Evolutionary conservation across 2,797 vertebrate genomes (phyloP).

Genomic region (Cryptoprocta ferox): DNA sequence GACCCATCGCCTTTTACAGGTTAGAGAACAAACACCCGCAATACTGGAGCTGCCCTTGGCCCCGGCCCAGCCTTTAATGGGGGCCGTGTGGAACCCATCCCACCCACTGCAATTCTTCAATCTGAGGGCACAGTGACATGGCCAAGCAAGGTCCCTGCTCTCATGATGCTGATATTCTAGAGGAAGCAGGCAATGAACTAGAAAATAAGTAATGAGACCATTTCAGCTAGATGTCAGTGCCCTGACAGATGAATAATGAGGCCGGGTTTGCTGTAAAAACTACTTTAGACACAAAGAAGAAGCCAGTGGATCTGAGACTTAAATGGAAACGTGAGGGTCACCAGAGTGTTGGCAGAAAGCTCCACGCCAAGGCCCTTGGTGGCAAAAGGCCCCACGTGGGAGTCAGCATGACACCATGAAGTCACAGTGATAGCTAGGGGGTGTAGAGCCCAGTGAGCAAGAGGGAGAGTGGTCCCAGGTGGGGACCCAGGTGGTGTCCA

Average conservation of each 20-base stretch:
- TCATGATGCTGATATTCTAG: fast-evolving
- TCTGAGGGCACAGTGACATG: fast-evolving
- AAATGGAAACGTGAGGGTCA: fast-evolving
- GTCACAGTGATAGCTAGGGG: neutral
- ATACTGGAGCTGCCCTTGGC: neutral
- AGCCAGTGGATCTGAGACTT: fast-evolving
- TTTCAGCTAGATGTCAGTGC: neutral
- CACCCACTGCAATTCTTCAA: fast-evolving
- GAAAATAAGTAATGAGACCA: fast-evolving
- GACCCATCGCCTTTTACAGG: fast-evolving
- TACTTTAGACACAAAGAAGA: neutral
- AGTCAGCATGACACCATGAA: fast-evolving
- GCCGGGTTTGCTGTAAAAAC: fast-evolving
- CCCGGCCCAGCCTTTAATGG: fast-evolving
- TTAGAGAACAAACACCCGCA: fast-evolving
- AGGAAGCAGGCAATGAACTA: neutral
- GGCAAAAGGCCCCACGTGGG: neutral
- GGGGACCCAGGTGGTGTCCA: neutral
- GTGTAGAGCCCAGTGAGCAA: neutral
- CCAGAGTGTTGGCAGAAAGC: fast-evolving
- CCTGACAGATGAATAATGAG: neutral
- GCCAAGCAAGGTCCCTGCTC: neutral
- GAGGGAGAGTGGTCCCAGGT: neutral
- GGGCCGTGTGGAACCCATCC: fast-evolving
- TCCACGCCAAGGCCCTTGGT: neutral